Evolutionary conservation across 2,113 vertebrate genomes (phyloP).

Genomic region (Romanogobio albipinnatus): DNA sequence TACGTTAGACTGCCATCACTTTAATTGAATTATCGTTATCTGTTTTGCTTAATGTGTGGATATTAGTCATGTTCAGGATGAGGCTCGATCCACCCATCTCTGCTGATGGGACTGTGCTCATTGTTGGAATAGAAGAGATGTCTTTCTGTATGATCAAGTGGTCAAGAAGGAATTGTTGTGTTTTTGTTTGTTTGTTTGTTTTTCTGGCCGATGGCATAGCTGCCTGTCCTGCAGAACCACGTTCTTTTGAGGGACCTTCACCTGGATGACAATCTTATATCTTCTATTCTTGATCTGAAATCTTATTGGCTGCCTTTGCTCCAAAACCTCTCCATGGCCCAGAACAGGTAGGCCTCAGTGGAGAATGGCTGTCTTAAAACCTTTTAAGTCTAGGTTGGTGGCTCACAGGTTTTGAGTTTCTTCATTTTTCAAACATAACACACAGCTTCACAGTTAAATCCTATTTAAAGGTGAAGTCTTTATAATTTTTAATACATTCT

Average conservation of each 20-base stretch:
- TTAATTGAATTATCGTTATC: slow-evolving; percentile 45
- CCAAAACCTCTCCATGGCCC: slow-evolving; percentile 77
- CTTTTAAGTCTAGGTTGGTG: background rate
- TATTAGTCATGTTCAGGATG: slow-evolving; percentile 43
- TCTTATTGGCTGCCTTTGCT: slow-evolving; percentile 89
- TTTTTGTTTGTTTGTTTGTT: background rate
- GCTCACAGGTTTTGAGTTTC: background rate
- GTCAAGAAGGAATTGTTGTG: slow-evolving; percentile 9
- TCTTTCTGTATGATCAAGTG: slow-evolving; percentile 11
- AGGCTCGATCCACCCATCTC: slow-evolving; percentile 22
- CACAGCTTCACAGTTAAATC: background rate
- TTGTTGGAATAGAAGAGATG: slow-evolving; percentile 35
- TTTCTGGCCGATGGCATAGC: slow-evolving; percentile 68
- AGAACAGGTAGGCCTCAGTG: slow-evolving; percentile 79
- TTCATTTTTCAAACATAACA: background rate
- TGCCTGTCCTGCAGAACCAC: slow-evolving; percentile 84
- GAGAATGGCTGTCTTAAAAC: background rate
- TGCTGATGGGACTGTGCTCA: slow-evolving; percentile 40
- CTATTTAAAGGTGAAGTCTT: background rate
- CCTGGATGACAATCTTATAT: slow-evolving; percentile 91
- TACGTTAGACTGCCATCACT: background rate
- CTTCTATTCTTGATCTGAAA: slow-evolving; percentile 73
- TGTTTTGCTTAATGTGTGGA: slow-evolving; percentile 21
- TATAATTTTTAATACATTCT: background rate
- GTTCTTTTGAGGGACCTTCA: slow-evolving; percentile 87